Base-by-base conservation (phyloP, 2,113 vertebrate genomes). In the Poeciliopsis prolifica region DNA sequence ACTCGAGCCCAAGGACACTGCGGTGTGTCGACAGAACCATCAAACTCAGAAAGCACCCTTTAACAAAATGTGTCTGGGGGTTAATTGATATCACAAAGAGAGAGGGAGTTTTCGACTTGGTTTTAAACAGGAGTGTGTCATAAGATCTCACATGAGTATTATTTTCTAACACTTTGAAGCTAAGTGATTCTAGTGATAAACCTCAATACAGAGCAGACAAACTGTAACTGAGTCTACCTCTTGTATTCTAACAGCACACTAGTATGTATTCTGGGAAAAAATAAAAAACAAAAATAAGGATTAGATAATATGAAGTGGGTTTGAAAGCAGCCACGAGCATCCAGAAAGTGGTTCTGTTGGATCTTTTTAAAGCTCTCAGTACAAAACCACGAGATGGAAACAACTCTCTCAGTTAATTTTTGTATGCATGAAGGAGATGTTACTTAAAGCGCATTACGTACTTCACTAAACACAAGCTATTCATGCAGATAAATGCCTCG, bases 401-500 rank as follows among this genome's bases (percentile, higher is more conserved):
- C 88, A 90, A 67, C 37, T 42, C 87, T 91, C 83, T 48, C 77
- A 66, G 89, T 88, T 93, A 75, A 91, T 93, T 94, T 93, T 72
- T 83, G 85, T 92, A 94, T 94, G 93, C 94, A 94, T 94, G 94
- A 94, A 77, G 86, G 90, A 87, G 86, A 94, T 87, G 92, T 93
- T 94, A 92, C 94, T 93, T 94, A 91, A 93, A 94, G 91, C 78
- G 79, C 91, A 94, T 95, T 95, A 94, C 83, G 74, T 93, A 87
- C 92, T 94, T 93, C 89, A 91, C 94, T 93, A 94, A 93, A 92
- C 94, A 92, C 86, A 62, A 90, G 90, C 88, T 88, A 92, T 86
- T 93, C 94, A 93, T 91, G 94, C 94, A 91, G 93, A 95, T 94
- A 94, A 95, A 94, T 93, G 93, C 80, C 85, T 90, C 86, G 88